Evolutionary conservation across 2,797 vertebrate species (phyloP).

Genomic region (Anguilla anguilla): DNA sequence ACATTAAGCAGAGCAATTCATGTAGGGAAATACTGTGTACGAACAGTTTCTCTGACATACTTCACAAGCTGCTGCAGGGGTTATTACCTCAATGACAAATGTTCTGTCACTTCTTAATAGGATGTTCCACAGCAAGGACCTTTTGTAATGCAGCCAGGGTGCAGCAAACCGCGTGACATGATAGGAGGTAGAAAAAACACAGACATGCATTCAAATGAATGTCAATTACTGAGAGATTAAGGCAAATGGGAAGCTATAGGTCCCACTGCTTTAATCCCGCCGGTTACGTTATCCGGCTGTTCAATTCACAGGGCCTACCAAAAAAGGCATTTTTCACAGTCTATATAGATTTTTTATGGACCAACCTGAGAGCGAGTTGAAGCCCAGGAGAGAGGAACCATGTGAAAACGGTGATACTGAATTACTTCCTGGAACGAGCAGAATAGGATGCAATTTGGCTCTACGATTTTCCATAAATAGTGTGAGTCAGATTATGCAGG

Average conservation of each 20-base stretch:
- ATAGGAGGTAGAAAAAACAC: constrained; percentile 77
- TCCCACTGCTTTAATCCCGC: constrained; percentile 75
- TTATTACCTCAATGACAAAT: constrained; percentile 95
- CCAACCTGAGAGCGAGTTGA: background rate
- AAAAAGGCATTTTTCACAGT: background rate
- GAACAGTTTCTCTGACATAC: constrained; percentile 69
- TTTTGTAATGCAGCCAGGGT: constrained; percentile 90
- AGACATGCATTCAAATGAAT: constrained; percentile 95
- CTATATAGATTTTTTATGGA: background rate
- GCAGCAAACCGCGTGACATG: constrained; percentile 83
- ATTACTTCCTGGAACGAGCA: constrained; percentile 36
- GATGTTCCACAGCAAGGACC: constrained; percentile 86
- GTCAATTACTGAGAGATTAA: constrained; percentile 96
- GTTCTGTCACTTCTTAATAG: constrained; percentile 86
- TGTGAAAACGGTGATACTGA: background rate
- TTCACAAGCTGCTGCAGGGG: constrained; percentile 82
- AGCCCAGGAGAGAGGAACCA: background rate
- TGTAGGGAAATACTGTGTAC: constrained; percentile 46
- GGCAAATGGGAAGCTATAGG: constrained; percentile 86
- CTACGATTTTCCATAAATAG: constrained; percentile 37
- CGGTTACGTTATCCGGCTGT: constrained; percentile 74
- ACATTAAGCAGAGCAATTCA: constrained; percentile 17
- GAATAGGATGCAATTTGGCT: constrained; percentile 59
- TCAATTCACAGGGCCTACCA: background rate
- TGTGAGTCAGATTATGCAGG: constrained; percentile 44